Evolutionary conservation across 2,888 invertebrate species (phyloP), one percentile per base, ranked within the genome.

Genomic region (Petrolisthes manimaculis): DNA sequence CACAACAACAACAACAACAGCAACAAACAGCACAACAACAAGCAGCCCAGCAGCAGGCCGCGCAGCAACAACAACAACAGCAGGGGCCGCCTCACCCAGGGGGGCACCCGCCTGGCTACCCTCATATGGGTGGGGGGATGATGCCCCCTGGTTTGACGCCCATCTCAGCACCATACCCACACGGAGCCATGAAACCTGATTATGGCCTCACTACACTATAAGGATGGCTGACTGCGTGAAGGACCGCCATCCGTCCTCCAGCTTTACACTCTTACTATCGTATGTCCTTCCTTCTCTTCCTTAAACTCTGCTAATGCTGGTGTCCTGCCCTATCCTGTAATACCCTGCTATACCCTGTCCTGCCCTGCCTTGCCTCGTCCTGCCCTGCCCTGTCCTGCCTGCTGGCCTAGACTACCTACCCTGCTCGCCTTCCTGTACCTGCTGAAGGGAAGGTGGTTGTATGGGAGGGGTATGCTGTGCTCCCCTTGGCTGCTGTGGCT

Each of bases 131-230:
- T 14, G 89, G 87, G 18, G 89, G 89, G 14, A 88, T 90, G 83
- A 90, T 90, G 90, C 85, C 89, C 24, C 82, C 89, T 56, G 88
- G 85, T 24, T 78, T 90, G 21, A 88, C 89, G 8, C 88, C 88
- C 78, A 90, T 90, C 61, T 83, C 90, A 37, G 90, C 90, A 54
- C 90, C 90, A 2, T 90, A 90, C 51, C 90, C 90, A 0, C 90
- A 90, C 88, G 90, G 90, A 37, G 90, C 90, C 61, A 90, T 90
- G 90, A 90, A 90, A 82, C 90, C 90, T n/a, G 90, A 90, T 74
- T 90, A 90, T 67, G 90, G 90, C 75, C 86, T 90, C 74, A 90
- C 90, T 24, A 90, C 90, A 54, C 89, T 90, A 90, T 90, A 90
- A 90, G 88, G 88, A 51, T 55, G 83, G 83, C 53, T 53, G 78